Conservation (phyloP, 2,888 invertebrate species). For the Rotaria macrura region DNA sequence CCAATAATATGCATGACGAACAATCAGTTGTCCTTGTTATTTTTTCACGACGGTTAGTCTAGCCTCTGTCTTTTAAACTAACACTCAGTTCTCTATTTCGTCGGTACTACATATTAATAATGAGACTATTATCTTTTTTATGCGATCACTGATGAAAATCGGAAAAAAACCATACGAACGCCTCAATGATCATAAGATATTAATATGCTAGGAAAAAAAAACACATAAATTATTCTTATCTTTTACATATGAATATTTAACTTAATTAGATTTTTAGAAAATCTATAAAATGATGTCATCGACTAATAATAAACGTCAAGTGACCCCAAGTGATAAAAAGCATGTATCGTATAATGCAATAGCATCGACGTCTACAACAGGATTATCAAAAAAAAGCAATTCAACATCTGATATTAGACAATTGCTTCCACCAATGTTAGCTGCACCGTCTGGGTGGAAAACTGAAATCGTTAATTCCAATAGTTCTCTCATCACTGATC, state of each 20-base stretch:
- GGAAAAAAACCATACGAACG: too few species aligned
- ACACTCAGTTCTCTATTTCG: neutral
- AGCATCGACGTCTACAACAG: neutral
- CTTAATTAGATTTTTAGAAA: neutral
- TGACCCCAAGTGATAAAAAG: neutral
- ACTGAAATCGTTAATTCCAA: neutral
- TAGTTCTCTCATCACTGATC: neutral
- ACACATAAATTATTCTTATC: neutral
- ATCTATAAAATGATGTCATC: neutral
- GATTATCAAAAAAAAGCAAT: neutral
- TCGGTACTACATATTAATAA: neutral
- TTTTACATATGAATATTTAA: neutral
- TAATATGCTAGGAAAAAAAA: neutral
- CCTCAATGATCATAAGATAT: too few species aligned
- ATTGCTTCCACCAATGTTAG: neutral
- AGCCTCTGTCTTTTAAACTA: neutral
- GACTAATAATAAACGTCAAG: neutral
- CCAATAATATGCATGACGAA: too few species aligned
- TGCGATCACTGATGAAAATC: too few species aligned
- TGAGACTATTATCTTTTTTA: too few species aligned
- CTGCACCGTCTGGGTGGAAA: neutral
- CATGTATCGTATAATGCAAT: neutral
- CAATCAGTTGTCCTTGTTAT: neutral
- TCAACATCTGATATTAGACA: neutral
- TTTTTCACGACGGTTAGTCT: neutral